Percentiles rank a stretch among this genome's conserved stretches.
phyloP scores from a whole-genome alignment of 2,113 vertebrate species.

The Tauraco erythrolophus region DNA sequence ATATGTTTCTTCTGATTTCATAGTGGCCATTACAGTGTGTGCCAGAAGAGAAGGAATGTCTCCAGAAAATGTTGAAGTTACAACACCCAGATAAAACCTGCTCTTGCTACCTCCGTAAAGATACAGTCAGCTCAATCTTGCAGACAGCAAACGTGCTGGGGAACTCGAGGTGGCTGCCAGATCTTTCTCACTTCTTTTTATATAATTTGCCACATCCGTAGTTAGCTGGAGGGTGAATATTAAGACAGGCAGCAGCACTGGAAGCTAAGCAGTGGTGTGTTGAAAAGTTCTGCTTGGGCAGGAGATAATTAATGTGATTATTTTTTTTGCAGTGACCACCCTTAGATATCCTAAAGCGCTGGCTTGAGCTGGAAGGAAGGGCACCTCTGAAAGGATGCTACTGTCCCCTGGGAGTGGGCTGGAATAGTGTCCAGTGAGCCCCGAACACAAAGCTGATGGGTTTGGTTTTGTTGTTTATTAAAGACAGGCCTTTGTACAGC shows the following conservation, averaged over 20 bases:
- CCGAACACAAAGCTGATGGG: background rate
- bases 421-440: background rate
- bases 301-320: background rate
- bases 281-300: background rate
- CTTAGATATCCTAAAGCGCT: background rate
- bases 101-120: background rate
- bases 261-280: background rate
- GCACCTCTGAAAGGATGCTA: background rate
- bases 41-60: background rate
- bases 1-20: background rate
- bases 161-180: background rate
- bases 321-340: background rate
- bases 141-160: background rate
- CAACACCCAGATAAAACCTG: background rate
- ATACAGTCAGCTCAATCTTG: background rate
- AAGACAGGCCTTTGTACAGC: conserved; percentile 32
- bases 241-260: background rate
- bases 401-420: background rate
- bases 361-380: background rate
- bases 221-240: background rate
- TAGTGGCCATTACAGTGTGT: background rate
- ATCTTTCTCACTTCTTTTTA: background rate
- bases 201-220: background rate
- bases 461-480: conserved; percentile 28
- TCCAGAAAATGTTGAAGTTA: background rate